Base-by-base conservation (phyloP, 2,113 vertebrate genomes). In the Dolichallabes microphthalmus region DNA sequence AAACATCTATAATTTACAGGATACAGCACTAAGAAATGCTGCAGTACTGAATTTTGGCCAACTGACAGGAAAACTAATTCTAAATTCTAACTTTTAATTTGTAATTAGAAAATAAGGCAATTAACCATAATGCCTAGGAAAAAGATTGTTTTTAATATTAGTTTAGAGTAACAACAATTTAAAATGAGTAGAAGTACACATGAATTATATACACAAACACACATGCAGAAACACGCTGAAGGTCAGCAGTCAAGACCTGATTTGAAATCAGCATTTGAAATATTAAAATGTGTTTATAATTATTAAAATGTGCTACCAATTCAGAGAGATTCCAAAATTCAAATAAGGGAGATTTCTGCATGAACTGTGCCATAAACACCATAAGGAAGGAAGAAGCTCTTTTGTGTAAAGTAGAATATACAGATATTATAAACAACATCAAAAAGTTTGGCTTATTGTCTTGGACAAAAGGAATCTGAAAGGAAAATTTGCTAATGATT, bases 401-500 rank as follows among this genome's bases (percentile, higher is more conserved):
- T n/a, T 80, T 14, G 2, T 50, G 27, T 4, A n/a, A 3, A 52
- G 25, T 17, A 15, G 50, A 75, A 52, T 52, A 27, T 52, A 58
- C n/a, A 61, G 2, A 30, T 50, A 35, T 35, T 35, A 35, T 35
- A 2, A 35, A 35, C 32, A 35, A 35, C 32, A 35, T 2, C 1
- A 35, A 35, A 35, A 35, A 35, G 32, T 35, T 35, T 35, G 32
- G 32, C 32, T 27, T 53, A 53, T 75, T 17, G 35, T 45, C 22
- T 22, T 64, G 35, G 35, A 30, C 66, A 81, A 20, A 80, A 50
- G 20, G 50, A 81, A 71, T 84, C 52, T 20, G 27, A 60, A 73
- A 68, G 73, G 69, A 75, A 39, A 61, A 85, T 32, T 60, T 12
- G 74, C 55, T 68, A 71, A 83, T 74, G 78, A 79, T 86, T 86